phyloP scores from a whole-genome alignment of 2,113 vertebrate species.

The Cranoglanis bouderius region DNA sequence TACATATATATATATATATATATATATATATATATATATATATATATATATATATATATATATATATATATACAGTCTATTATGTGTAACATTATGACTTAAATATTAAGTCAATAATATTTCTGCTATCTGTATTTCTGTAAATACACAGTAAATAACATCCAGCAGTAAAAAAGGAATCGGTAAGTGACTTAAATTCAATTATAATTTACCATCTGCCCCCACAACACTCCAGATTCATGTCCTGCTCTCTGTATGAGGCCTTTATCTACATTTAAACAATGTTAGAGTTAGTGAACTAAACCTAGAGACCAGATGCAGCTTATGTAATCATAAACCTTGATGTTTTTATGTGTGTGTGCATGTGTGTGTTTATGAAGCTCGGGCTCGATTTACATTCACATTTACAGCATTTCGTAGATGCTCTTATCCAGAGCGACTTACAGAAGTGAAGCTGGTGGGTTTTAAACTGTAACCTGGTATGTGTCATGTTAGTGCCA shows the following conservation, averaged over 20 bases:
- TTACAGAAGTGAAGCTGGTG: not conserved
- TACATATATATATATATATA: not conserved
- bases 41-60: not conserved
- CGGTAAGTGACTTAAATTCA: not conserved
- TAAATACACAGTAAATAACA: not conserved
- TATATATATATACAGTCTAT: not conserved
- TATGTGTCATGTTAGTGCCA: too few relatives aligned
- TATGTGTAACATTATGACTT: not conserved
- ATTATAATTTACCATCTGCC: not conserved
- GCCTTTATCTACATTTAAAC: slow-evolving; percentile 20
- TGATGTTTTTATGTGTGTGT: slow-evolving; percentile 16
- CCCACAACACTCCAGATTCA: not conserved
- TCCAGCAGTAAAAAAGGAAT: not conserved
- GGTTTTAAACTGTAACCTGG: not conserved
- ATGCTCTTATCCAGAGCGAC: not conserved
- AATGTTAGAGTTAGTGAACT: slow-evolving; percentile 20
- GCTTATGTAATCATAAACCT: slow-evolving; percentile 34
- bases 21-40: not conserved
- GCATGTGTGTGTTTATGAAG: slow-evolving; percentile 7
- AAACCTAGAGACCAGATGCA: not conserved
- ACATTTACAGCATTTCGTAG: not conserved
- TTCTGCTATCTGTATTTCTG: not conserved
- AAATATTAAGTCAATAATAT: not conserved
- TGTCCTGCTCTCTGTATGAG: not conserved
- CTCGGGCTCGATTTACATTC: not conserved